Evolutionary conservation across 2,888 invertebrate species (phyloP).

Genomic region (Cephus sareptanus): DNA sequence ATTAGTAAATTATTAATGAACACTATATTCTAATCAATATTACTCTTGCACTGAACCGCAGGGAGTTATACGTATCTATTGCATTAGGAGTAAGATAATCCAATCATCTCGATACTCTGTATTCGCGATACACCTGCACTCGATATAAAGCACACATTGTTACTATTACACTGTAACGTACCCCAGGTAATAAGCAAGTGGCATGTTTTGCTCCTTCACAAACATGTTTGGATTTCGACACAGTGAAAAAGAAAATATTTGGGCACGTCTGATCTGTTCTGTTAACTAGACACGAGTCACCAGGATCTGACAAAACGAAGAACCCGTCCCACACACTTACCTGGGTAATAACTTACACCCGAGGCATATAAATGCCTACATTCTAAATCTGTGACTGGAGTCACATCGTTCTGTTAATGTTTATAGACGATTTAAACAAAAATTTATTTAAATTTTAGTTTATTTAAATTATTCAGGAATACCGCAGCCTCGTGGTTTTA

Average conservation of each 20-base stretch:
- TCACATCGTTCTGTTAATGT: neutral
- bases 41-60: neutral
- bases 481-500: neutral
- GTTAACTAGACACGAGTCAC: neutral
- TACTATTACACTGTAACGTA: constrained; percentile 1
- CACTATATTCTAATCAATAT: neutral
- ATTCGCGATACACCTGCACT: neutral
- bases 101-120: neutral
- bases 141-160: neutral
- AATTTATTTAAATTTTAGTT: neutral
- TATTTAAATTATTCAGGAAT: too few relatives aligned
- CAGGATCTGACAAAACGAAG: too few relatives aligned
- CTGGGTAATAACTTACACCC: neutral
- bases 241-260: neutral
- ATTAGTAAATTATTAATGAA: neutral
- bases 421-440: neutral
- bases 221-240: neutral
- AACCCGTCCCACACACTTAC: neutral
- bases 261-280: neutral
- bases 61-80: neutral
- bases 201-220: constrained; percentile 11
- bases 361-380: neutral
- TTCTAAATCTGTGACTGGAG: neutral
- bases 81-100: neutral
- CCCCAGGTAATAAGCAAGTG: constrained; percentile 14